Evolutionary conservation across 2,888 invertebrate genomes (phyloP), one percentile per base, ranked within the genome.

Genomic region (Lasius platythorax): DNA sequence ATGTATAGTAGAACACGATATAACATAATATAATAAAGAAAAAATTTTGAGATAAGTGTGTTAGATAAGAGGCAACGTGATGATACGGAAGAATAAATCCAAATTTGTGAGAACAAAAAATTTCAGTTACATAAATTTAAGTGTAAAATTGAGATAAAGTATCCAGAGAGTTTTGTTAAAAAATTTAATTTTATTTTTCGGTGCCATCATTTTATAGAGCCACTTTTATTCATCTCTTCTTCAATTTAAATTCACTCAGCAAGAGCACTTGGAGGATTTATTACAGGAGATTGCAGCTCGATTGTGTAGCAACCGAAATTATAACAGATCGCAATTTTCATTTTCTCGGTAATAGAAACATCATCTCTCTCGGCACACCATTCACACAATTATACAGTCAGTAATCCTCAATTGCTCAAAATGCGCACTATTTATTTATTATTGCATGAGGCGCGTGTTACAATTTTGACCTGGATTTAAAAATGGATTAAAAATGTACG

Each of bases 361-460:
- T 66, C 11, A 64, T 23, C 50, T 23, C 50, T 23, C 3, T n/a
- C 46, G 43, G 2, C 23, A 15, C 46, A 46, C 33, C n/a, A 18
- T 0, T 74, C 46, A 64, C 46, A 64, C 23, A 11, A 33, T 75
- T 15, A 11, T 1, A 18, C 23, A 23, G 2, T 46, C 46, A 75
- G 66, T 64, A 46, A 75, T 66, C 30, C 3, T 64, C 15, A 75
- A 33, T 50, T 66, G 15, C 15, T 33, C 37, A 46, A 11, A 66
- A 66, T 66, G 33, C 33, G 40, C 30, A 12, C 63, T 74, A 63
- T 74, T 75, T 75, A 75, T 66, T 75, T 75, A 66, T 28, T 50
- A 50, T n/a, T 72, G 40, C 23, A 2, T 12, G 12, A 50, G 5
- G 12, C 30, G n/a, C n/a, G 63, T 37, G 56, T 58, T 66, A 50